Evolutionary conservation across 2,888 invertebrate genomes (phyloP), one percentile per base, ranked within the genome.

Genomic region (Serripes groenlandicus): DNA sequence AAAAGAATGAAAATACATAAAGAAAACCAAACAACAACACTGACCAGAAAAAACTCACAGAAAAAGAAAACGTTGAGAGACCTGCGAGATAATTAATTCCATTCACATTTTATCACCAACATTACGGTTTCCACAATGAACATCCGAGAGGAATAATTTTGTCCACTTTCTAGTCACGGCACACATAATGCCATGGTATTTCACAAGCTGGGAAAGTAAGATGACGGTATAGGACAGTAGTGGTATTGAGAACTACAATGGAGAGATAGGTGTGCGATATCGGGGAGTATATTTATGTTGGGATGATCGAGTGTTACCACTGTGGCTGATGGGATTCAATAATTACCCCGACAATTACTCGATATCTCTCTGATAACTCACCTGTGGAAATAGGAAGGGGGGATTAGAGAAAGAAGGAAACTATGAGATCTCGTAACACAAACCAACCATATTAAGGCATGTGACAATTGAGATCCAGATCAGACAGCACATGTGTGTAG

Each of bases 151-250:
- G 23, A 30, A 62, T 62, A 62, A 62, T 62, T n/a, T 15, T 62
- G 62, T 62, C 62, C 62, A 62, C 34, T 62, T 62, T 62, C 62
- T 34, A 62, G 62, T 62, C 62, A 62, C 62, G 34, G 62, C 62
- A 62, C 62, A 62, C 30, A 23, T 34, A n/a, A 49, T n/a, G 21
- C 34, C 30, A 32, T 32, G 11, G 9, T 62, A 34, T 60, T 62
- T 62, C 34, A 62, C 32, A 34, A 34, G 49, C 2, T 1, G 49
- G 9, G 34, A 62, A 62, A 30, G 32, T 21, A 21, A n/a, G 62
- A 62, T 34, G 62, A 62, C 34, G 34, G 62, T 34, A 5, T 32
- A 18, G n/a, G 34, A 32, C 34, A n/a, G 62, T n/a, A 30, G 62
- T 21, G 18, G 21, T 62, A 62, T 62, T 62, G 62, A 34, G 34